A percentile compares a stretch with the other conserved stretches of the same genome.
Conservation (phyloP, 2,113 vertebrate species). For the Trichomycterus rosablanca region DNA sequence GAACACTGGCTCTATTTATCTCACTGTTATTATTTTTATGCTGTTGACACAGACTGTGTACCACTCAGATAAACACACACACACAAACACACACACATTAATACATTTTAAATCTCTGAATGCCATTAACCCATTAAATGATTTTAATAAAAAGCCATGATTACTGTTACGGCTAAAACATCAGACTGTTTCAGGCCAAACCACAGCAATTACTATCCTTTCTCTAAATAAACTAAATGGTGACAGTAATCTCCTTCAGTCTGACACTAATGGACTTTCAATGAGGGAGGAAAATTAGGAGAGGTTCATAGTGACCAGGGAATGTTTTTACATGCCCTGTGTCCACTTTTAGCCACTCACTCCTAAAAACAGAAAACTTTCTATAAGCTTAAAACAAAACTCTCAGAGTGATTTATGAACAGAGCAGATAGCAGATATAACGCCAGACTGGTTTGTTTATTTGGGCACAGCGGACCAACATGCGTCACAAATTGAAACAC, state of each 20-base stretch:
- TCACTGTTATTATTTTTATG: constrained; percentile 64
- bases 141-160: constrained; percentile 54
- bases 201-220: constrained; percentile 49
- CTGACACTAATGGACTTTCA: constrained; percentile 72
- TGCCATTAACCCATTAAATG: constrained; percentile 71
- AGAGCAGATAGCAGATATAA: not conserved
- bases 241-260: constrained; percentile 55
- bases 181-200: constrained; percentile 47
- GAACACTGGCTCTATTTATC: constrained; percentile 60
- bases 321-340: constrained; percentile 23
- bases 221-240: constrained; percentile 45
- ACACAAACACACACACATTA: constrained; percentile 3
- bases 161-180: constrained; percentile 40
- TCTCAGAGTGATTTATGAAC: too few relatives aligned
- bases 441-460: not conserved
- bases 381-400: too few relatives aligned
- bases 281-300: constrained; percentile 56
- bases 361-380: too few relatives aligned
- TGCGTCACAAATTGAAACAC: not conserved
- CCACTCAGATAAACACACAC: not conserved
- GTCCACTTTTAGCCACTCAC: constrained; percentile 11
- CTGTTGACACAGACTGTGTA: constrained; percentile 47
- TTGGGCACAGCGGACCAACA: not conserved
- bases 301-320: constrained; percentile 36
- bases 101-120: constrained; percentile 51